phyloP scores from a whole-genome alignment of 2,113 vertebrate species.

The Amphiprion percula region DNA sequence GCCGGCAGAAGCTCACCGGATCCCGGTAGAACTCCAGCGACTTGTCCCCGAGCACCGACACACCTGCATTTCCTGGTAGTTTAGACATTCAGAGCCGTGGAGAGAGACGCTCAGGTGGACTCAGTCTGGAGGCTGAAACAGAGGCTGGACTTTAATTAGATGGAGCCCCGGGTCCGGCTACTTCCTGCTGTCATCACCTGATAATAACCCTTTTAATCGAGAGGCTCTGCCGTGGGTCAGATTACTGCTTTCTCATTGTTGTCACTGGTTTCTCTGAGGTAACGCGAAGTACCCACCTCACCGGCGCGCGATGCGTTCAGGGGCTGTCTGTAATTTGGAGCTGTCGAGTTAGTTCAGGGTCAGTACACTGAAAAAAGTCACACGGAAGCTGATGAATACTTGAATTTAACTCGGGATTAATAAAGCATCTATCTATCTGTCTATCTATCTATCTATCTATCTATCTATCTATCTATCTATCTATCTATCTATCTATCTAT shows the following conservation, averaged over 20 bases:
- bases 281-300: neutral
- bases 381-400: too few relatives aligned
- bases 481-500: too few relatives aligned
- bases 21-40: conserved; percentile 82
- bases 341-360: too few relatives aligned
- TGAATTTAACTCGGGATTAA: too few relatives aligned
- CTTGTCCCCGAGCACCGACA: conserved; percentile 76
- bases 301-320: conserved; percentile 43
- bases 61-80: conserved; percentile 75
- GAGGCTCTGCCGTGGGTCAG: neutral
- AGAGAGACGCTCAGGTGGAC: neutral
- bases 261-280: conserved; percentile 18
- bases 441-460: too few relatives aligned
- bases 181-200: neutral
- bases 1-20: conserved; percentile 74
- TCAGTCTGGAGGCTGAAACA: neutral
- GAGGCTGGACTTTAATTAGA: neutral
- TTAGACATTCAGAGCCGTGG: conserved; percentile 64
- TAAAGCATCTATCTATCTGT: too few relatives aligned
- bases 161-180: neutral
- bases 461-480: too few relatives aligned
- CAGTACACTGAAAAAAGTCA: too few relatives aligned
- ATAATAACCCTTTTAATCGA: neutral
- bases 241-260: conserved; percentile 17
- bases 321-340: conserved; percentile 23